phyloP scores from a whole-genome alignment of 2,888 invertebrate genomes.

The Stomorhina lunata region DNA sequence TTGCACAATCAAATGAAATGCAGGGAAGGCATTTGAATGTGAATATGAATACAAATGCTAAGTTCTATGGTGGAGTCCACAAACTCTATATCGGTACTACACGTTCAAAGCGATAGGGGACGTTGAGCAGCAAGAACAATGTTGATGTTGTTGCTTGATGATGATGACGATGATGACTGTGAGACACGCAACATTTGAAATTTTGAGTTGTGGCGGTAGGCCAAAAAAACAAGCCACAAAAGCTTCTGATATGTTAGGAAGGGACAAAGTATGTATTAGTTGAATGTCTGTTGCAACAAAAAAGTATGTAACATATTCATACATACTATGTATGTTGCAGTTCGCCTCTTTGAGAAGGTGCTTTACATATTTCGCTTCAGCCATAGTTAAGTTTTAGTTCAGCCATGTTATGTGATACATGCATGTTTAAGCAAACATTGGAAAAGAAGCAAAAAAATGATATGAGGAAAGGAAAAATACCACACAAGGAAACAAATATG shows the following conservation, averaged over 20 bases:
- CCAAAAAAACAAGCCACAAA: constrained; percentile 44
- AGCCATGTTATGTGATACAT: constrained; percentile 61
- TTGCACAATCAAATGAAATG: too few species aligned
- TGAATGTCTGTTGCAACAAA: constrained; percentile 10
- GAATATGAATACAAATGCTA: constrained; percentile 58
- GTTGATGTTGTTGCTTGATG: constrained; percentile 24
- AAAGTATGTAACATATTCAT: background rate
- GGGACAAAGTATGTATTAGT: background rate
- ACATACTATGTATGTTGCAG: constrained; percentile 26
- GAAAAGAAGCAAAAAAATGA: constrained; percentile 24
- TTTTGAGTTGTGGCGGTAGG: constrained; percentile 69
- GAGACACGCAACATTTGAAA: constrained; percentile 79
- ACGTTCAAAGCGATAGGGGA: constrained; percentile 52
- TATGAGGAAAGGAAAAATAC: constrained; percentile 61
- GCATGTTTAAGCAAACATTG: constrained; percentile 52
- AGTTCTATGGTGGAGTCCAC: constrained; percentile 12
- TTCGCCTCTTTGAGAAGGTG: constrained; percentile 48
- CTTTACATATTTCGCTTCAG: constrained; percentile 58
- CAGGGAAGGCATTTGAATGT: constrained; percentile 62
- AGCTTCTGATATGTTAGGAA: constrained; percentile 12
- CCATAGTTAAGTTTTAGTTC: constrained; percentile 49
- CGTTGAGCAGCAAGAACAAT: constrained; percentile 41
- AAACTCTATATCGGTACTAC: constrained; percentile 13
- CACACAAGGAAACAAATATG: constrained; percentile 65
- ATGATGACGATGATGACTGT: constrained; percentile 73